Evolutionary conservation across 1,140 invertebrate genomes (phyloP).

Genomic region (Pseudomyrmex concolor): DNA sequence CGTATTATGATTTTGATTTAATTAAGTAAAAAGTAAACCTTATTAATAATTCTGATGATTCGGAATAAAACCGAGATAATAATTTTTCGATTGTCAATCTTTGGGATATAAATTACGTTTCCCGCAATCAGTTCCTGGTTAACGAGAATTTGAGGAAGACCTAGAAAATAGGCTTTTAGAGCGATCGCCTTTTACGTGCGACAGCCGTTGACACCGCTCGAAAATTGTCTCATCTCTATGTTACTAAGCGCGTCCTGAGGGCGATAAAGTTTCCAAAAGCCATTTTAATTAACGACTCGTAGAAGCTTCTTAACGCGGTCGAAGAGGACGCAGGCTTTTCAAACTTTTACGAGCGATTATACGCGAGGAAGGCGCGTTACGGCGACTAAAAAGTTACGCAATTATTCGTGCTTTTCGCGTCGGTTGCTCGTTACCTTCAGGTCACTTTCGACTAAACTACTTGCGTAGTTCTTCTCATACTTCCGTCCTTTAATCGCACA

Average conservation of each 20-base stretch:
- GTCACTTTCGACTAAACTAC: neutral
- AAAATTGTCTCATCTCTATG: slow-evolving; percentile 58
- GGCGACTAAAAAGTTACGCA: slow-evolving; percentile 31
- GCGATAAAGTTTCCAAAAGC: slow-evolving; percentile 49
- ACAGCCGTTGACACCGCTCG: slow-evolving; percentile 36
- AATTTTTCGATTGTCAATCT: slow-evolving; percentile 18
- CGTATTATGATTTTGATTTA: neutral
- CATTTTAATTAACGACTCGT: slow-evolving; percentile 62
- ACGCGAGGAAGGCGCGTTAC: neutral
- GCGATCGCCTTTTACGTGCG: slow-evolving; percentile 25
- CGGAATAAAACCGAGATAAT: slow-evolving; percentile 4
- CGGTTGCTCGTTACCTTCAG: slow-evolving; percentile 8
- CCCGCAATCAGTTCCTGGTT: slow-evolving; percentile 7
- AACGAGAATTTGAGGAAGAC: slow-evolving; percentile 46
- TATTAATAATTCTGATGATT: slow-evolving; percentile 46
- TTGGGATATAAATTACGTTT: slow-evolving; percentile 42
- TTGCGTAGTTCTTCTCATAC: neutral
- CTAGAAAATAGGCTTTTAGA: slow-evolving; percentile 14
- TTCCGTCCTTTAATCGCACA: neutral
- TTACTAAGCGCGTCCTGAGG: neutral
- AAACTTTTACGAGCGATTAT: slow-evolving; percentile 50
- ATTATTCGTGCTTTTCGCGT: slow-evolving; percentile 15
- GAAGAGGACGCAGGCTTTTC: slow-evolving; percentile 12
- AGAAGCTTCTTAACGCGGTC: slow-evolving; percentile 15
- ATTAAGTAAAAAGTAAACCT: slow-evolving; percentile 31